Evolutionary conservation across 2,113 vertebrate species (phyloP).

Genomic region (Catharus fuscescens): DNA sequence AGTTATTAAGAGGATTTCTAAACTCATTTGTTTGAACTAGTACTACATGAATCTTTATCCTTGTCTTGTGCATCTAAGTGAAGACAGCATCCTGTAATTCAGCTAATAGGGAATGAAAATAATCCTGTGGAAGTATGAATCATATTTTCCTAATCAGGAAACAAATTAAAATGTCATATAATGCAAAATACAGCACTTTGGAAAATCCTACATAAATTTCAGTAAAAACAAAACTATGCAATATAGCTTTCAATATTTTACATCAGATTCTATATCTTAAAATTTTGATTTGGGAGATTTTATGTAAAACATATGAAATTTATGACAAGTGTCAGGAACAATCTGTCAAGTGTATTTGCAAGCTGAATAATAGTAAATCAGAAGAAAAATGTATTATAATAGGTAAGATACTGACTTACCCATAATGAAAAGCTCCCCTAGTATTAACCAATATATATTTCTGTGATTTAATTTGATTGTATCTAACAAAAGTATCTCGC

Average conservation of each 20-base stretch:
- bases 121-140: not conserved
- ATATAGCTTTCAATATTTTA: not conserved
- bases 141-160: not conserved
- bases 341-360: not conserved
- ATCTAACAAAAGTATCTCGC: not conserved
- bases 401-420: not conserved
- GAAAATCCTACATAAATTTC: not conserved
- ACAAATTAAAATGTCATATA: not conserved
- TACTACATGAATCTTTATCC: not conserved
- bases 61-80: not conserved
- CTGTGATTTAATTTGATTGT: not conserved
- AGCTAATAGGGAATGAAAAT: not conserved
- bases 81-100: not conserved
- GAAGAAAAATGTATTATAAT: not conserved
- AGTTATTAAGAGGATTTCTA: not conserved
- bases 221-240: not conserved
- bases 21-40: not conserved
- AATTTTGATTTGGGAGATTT: not conserved
- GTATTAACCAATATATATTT: not conserved
- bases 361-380: not conserved
- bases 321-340: not conserved
- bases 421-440: not conserved
- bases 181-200: not conserved
- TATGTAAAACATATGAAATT: not conserved
- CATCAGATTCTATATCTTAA: not conserved